Conservation (phyloP, 2,113 vertebrate genomes). For the Brienomyrus brachyistius region DNA sequence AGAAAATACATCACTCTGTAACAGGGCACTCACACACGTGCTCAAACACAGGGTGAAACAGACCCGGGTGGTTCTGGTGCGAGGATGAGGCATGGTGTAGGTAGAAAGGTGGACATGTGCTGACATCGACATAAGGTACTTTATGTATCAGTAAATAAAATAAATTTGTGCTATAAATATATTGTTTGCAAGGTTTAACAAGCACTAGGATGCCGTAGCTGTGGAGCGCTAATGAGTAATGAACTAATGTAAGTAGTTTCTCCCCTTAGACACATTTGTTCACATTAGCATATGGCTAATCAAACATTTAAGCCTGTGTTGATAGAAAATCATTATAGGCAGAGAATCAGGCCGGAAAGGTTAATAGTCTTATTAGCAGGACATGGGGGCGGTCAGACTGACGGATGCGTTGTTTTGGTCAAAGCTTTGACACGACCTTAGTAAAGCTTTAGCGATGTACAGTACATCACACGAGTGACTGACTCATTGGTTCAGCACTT, state of each 20-base stretch:
- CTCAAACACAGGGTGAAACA: too few species aligned
- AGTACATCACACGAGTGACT: background rate
- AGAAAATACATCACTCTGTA: background rate
- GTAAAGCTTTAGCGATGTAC: background rate
- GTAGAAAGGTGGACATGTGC: too few species aligned
- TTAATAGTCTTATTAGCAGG: conserved; percentile 2
- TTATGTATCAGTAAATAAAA: background rate
- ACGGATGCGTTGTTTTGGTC: background rate
- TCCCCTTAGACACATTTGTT: conserved; percentile 2
- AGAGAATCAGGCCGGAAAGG: background rate
- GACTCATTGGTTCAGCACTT: background rate
- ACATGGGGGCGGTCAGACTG: background rate
- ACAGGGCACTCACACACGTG: background rate
- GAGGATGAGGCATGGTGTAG: too few species aligned
- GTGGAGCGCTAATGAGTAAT: background rate
- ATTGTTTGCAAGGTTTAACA: background rate
- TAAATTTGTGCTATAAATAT: background rate
- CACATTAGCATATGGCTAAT: conserved; percentile 7
- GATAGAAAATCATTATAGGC: background rate
- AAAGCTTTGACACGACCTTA: background rate
- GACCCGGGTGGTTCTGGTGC: too few species aligned
- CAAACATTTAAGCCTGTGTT: background rate
- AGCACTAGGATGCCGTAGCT: background rate
- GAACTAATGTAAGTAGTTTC: background rate
- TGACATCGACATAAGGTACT: background rate